Base-by-base conservation (phyloP, 2,113 vertebrate genomes). In the Mystacornis crossleyi region DNA sequence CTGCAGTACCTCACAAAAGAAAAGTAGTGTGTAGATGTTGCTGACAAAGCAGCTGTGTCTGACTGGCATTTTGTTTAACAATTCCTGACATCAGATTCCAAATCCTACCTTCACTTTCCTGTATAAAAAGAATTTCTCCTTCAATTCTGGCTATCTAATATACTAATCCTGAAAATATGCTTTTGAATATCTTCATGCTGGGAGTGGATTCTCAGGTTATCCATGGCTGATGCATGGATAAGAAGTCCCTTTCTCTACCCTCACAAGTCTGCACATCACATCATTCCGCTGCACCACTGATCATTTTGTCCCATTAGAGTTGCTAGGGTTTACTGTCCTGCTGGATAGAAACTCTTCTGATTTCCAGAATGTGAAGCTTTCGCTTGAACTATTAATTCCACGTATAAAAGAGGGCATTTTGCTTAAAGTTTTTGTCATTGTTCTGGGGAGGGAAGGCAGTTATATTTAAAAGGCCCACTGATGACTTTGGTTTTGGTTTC, bases 21-120 rank as follows among this genome's bases (percentile, higher is more conserved):
- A 69, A 84, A 92, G 92, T 78, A 86, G 38, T 53, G 40, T 51
- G 81, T 69, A 38, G 75, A 86, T 4, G 7, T 34, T 87, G 79
- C 79, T 91, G 95, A 90, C 95, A 95, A 87, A 96, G 71, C 24
- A 5, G 78, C 78, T 82, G 14, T 62, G 55, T 70, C 67, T 93
- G 88, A 50, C 61, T 69, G 57, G 79, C 66, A 58, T 79, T 89
- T 95, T 90, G 20, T 80, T 93, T 86, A 87, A 84, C 53, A 51
- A 47, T 69, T 43, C 77, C 50, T 57, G 58, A 43, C 51, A 86
- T 73, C 43, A 60, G 14, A 86, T 78, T 80, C 72, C 64, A 94
- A 88, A 86, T 62, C 29, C 45, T 62, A n/a, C 66, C 72, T 88
- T 88, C 51, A 24, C 16, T 92, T 82, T 67, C 61, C 34, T 34